Base-by-base conservation (phyloP, 2,113 vertebrate genomes). In the Plecotus auritus region DNA sequence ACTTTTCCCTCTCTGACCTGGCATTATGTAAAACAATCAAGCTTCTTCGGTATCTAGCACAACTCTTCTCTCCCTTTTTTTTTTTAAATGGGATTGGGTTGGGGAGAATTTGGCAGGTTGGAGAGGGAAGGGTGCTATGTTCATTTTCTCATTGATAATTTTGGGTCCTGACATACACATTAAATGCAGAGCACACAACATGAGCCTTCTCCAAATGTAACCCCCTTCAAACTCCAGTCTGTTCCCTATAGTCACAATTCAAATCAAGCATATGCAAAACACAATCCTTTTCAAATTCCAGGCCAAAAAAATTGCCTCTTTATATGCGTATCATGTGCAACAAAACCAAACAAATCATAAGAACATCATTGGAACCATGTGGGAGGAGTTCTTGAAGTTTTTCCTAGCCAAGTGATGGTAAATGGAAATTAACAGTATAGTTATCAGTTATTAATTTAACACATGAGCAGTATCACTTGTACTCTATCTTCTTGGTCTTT, bases 221-320 rank as follows among this genome's bases (percentile, higher is more conserved):
- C 22, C 23, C n/a, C 14, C 20, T 93, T 89, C 90, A 23, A 85
- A 92, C 61, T 77, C 90, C 91, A 85, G 47, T n/a, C 74, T 84
- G n/a, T 64, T 90, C 85, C 77, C 61, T 78, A 86, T 17, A 85
- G 47, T 95, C 42, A 78, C 80, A 85, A 90, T 89, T 96, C 92
- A 97, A 93, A 67, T 45, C 81, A 90, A 87, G 56, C 56, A 92
- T 69, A 92, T 45, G 81, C 59, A 90, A 90, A 85, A 73, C 80
- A 88, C 47, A 89, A 45, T 87, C 70, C 35, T 94, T 95, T 91
- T 90, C 70, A 91, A 95, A 93, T 91, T 73, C 67, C 61, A 92
- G 84, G 92, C 72, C 70, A 82, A 76, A 90, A 78, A 61, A 88
- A 73, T 74, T 37, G 66, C 18, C n/a, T 91, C 82, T 96, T 90